Base-by-base conservation (phyloP, 2,797 vertebrate species). In the Sebastes minor region DNA sequence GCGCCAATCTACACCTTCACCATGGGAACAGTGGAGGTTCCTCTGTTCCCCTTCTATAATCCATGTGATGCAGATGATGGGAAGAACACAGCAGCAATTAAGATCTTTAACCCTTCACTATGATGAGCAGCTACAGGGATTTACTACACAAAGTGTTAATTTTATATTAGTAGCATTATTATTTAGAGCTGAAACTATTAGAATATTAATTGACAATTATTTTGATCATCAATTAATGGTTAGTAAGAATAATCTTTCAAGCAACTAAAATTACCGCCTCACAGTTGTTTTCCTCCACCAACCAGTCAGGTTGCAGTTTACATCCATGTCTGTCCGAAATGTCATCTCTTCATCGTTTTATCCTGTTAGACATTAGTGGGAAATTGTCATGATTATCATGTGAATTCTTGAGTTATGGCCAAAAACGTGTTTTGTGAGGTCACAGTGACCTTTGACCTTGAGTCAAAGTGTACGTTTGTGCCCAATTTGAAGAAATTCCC, bases 31-130 rank as follows among this genome's bases (percentile, higher is more conserved):
- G 68, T 94, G 8, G 16, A 74, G 14, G 78, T 76, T 30, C 94
- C 94, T 8, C 65, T 96, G 76, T 92, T 93, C 33, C 95, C 96
- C 14, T 96, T 95, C 78, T 96, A 88, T 65, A 96, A 96, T 83
- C 95, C 95, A 6, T 96, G 95, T 80, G 95, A 96, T 81, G 23
- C 78, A 9, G 95, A 96, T 25, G 76, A 95, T 5, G 95, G 95
- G 28, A 94, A 79, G 62, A 96, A 96, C 87, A 38, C 35, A 0
- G 82, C 52, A 1, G 84, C 95, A 5, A 25, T 96, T 11, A 74
- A 82, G 18, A 90, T 95, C 60, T 96, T 96, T 79, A 80, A n/a
- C 38, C 95, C 95, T 8, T 92, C 85, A 0, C 79, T 96, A 68
- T 96, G 83, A 95, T 38, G 56, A 49, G 18, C 22, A 30, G 59